Base-by-base conservation (phyloP, 2,113 vertebrate genomes). In the Marmota flaviventris region DNA sequence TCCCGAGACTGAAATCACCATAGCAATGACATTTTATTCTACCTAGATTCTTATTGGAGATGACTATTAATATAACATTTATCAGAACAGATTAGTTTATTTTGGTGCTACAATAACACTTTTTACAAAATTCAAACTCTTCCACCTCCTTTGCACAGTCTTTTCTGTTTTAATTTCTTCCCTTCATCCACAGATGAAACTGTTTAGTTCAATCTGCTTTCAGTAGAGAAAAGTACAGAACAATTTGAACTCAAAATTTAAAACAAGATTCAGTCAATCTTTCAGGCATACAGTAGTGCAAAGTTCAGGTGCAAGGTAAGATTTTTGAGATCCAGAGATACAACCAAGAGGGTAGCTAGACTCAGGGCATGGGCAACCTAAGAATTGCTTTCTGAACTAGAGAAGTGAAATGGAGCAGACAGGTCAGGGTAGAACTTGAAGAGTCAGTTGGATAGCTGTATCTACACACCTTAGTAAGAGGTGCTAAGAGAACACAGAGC, bases 1-100 rank as follows among this genome's bases (percentile, higher is more conserved):
- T 97, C 92, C 72, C 76, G 95, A 96, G 96, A 97, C 61, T 85
- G 39, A 97, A 97, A 81, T 98, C 97, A 96, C 98, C 97, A 98
- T 98, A 96, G 97, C 97, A 97, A 98, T 98, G 98, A 97, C 97
- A 97, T 98, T 98, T 98, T 45, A 97, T 86, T 97, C 93, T 97
- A 97, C 97, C 84, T 98, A 95, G 85, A 85, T 95, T 84, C 65
- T 95, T 94, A 97, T 79, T 97, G 93, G 93, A 92, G 76, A 95
- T 90, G 84, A 42, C 97, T 98, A 98, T 97, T 97, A 97, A 97
- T 97, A 97, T 81, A 97, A 93, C 93, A 92, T 93, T 97, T 98
- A 98, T 98, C 96, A 88, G 87, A 97, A 95, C 81, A 94, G 76
- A 94, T 96, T 95, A 92, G 89, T 95, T 97, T 97, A 93, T 90